Evolutionary conservation across 2,113 vertebrate genomes (phyloP).

Genomic region (Toxostoma redivivum): DNA sequence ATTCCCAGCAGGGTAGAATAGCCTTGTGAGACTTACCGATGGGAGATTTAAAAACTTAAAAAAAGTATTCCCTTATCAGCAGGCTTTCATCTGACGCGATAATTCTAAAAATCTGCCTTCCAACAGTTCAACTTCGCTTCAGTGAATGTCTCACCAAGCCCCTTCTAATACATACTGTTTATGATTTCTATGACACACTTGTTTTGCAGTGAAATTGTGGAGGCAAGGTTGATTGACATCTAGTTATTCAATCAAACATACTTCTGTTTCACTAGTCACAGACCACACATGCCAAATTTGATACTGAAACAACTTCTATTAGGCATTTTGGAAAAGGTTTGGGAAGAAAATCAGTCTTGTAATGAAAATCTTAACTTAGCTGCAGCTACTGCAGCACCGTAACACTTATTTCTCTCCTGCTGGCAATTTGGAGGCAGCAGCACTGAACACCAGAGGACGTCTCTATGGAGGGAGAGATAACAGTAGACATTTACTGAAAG

Average conservation of each 20-base stretch:
- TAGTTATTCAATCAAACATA: conserved; percentile 12
- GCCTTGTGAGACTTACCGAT: neutral
- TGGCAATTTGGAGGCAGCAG: neutral
- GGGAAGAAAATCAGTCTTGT: conserved; percentile 9
- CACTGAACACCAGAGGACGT: neutral
- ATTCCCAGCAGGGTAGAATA: neutral
- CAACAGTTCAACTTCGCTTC: neutral
- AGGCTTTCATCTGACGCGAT: neutral
- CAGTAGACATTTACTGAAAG: neutral
- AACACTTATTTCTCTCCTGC: neutral
- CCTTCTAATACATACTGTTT: neutral
- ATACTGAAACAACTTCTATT: neutral
- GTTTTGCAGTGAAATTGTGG: neutral
- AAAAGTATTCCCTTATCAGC: neutral
- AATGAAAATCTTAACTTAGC: conserved; percentile 16
- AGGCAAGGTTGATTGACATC: neutral
- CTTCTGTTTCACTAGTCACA: neutral
- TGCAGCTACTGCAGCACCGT: neutral
- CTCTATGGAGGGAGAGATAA: neutral
- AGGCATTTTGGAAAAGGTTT: neutral
- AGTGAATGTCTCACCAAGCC: neutral
- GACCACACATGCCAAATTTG: neutral
- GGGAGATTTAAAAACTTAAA: neutral
- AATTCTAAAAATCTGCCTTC: neutral
- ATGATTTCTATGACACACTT: conserved; percentile 3